Evolutionary conservation across 35 echinoderm and acorn worm genomes (phyloP).

Genomic region (Ophiothrix spiculata): DNA sequence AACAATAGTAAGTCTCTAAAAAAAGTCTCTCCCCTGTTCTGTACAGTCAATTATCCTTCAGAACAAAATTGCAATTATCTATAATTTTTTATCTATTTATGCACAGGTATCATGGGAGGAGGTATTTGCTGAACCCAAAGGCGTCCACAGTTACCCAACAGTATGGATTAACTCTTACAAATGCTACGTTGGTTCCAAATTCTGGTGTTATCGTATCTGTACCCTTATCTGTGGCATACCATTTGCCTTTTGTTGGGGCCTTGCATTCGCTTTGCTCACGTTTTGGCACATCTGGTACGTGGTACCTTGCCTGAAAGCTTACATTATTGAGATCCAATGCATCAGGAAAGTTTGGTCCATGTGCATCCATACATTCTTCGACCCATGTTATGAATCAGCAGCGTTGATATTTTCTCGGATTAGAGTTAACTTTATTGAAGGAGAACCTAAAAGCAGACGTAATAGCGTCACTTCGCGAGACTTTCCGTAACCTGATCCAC

Average conservation of each 20-base stretch:
- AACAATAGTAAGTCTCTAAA: too few relatives aligned
- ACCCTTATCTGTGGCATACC: conserved; percentile 68
- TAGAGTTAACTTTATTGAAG: conserved; percentile 24
- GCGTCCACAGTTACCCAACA: conserved; percentile 52
- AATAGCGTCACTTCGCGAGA: too few relatives aligned
- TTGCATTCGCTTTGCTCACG: conserved; percentile 73
- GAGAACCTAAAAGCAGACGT: not conserved
- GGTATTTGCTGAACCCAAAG: conserved; percentile 77
- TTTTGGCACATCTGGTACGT: conserved; percentile 97
- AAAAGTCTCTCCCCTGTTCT: too few relatives aligned
- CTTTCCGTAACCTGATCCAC: too few relatives aligned
- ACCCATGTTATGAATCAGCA: conserved; percentile 70
- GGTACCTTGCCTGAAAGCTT: conserved; percentile 70
- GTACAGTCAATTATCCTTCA: too few relatives aligned
- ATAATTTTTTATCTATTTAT: too few relatives aligned
- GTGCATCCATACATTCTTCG: conserved; percentile 62
- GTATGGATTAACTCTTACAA: conserved; percentile 69
- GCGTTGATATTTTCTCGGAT: conserved; percentile 25
- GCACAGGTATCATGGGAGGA: conserved; percentile 73
- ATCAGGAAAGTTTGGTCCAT: conserved; percentile 57
- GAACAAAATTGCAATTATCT: too few relatives aligned
- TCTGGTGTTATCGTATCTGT: conserved; percentile 66
- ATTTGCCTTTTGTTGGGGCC: conserved; percentile 73
- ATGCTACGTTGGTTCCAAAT: conserved; percentile 59
- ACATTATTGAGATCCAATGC: conserved; percentile 66